Conservation (phyloP, 2,888 invertebrate species). For the Andrena minutula region DNA sequence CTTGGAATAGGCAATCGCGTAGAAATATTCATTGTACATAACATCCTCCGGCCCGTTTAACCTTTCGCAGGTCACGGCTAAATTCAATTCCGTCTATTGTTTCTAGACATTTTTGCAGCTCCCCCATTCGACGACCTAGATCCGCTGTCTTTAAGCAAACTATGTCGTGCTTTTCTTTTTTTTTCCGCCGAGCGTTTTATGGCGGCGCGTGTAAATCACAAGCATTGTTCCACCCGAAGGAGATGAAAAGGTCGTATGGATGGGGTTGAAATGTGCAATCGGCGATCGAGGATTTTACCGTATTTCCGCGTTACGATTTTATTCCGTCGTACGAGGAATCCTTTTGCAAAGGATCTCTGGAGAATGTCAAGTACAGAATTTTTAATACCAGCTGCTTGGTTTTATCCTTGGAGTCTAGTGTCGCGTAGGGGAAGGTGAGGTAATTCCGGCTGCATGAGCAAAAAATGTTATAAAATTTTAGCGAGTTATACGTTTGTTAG, state of each 20-base stretch:
- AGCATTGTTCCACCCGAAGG: constrained; percentile 20
- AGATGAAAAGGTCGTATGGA: not conserved
- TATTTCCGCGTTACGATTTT: not conserved
- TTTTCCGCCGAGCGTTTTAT: not conserved
- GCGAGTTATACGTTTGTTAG: too few species aligned
- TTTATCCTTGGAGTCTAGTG: too few species aligned
- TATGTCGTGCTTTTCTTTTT: constrained; percentile 11
- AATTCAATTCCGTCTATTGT: not conserved
- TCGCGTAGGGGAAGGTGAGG: too few species aligned
- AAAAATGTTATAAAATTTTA: too few species aligned
- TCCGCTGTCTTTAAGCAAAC: constrained; percentile 26
- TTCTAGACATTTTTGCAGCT: not conserved
- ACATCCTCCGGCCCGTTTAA: not conserved
- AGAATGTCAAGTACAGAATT: too few species aligned
- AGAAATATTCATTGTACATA: not conserved
- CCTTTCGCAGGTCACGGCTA: not conserved
- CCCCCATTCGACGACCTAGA: constrained; percentile 26
- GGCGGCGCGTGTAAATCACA: constrained; percentile 29
- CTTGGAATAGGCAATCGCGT: too few species aligned
- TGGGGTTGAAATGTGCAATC: not conserved
- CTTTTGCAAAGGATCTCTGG: too few species aligned
- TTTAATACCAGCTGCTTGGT: too few species aligned
- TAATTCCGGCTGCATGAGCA: too few species aligned
- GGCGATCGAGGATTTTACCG: not conserved
- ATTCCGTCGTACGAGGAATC: too few species aligned